Percentiles rank a stretch among this genome's conserved stretches.
Conservation (phyloP, 2,888 invertebrate species). For the Diogma glabrata region DNA sequence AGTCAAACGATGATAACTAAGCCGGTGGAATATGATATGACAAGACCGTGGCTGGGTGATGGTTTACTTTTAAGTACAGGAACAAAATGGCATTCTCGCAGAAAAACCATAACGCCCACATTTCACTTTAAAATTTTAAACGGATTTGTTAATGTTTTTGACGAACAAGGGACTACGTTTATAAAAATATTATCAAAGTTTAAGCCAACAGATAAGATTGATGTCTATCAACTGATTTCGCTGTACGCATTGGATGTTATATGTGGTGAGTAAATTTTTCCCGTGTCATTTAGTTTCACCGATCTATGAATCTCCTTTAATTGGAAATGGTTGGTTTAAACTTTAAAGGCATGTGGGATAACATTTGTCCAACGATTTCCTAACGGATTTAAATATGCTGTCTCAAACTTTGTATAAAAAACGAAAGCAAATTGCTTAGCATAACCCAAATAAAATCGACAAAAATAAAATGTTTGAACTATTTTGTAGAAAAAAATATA, state of each 20-base stretch:
- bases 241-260: slow-evolving; percentile 50
- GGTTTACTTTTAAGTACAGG: slow-evolving; percentile 42
- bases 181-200: slow-evolving; percentile 23
- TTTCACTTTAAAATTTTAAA: slow-evolving; percentile 71
- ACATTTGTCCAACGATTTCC: too few species aligned
- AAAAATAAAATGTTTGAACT: too few species aligned
- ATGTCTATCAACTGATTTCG: slow-evolving; percentile 50
- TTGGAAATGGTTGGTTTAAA: too few species aligned
- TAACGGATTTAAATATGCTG: too few species aligned
- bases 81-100: slow-evolving; percentile 47
- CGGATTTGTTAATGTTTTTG: slow-evolving; percentile 58
- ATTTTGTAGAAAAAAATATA: too few species aligned
- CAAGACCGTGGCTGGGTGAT: slow-evolving; percentile 42
- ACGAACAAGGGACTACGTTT: slow-evolving; percentile 46
- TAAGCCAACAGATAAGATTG: slow-evolving; percentile 35
- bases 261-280: slow-evolving; percentile 38
- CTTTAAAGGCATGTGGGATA: too few species aligned
- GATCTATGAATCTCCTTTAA: too few species aligned
- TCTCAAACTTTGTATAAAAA: too few species aligned
- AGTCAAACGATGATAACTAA: slow-evolving; percentile 38
- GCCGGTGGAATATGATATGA: slow-evolving; percentile 38
- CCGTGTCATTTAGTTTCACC: too few species aligned
- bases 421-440: too few species aligned
- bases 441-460: too few species aligned
- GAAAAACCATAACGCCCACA: slow-evolving; percentile 64